Base-by-base conservation (phyloP, 2,888 invertebrate genomes). In the Polydrusus tereticollis region DNA sequence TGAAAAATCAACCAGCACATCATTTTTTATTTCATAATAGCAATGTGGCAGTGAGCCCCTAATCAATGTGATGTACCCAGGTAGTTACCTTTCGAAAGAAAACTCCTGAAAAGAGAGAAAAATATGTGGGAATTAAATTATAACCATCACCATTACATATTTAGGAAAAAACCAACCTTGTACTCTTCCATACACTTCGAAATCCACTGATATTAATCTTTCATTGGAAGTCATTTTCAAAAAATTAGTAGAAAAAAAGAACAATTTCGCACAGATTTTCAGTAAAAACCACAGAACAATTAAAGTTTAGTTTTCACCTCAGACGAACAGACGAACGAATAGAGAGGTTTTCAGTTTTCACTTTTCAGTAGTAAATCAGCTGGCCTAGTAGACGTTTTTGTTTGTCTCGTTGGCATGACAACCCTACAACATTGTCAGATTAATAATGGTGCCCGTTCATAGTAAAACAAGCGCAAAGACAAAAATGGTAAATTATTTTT, bases 171-270 rank as follows among this genome's bases (percentile, higher is more conserved):
- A 21, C 50, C 59, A 87, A 77, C 90, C 89, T 86, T 90, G 90
- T 0, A 90, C 90, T 74, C 84, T 82, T 45, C 90, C 90, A 79
- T 85, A 90, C 36, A 90, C 87, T 84, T 90, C 90, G 79, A 90
- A 90, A 82, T 90, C 89, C 1, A 85, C 80, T 0, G 83, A 77
- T 38, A 82, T 16, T 50, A 83, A 55, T 73, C 79, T 81, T 59
- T 78, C 74, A 6, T 60, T 55, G 20, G 76, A 71, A 67, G 68
- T 73, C 77, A 78, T 78, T 52, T 26, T 58, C 14, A 8, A 57
- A 33, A 16, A 20, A 16, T 33, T 26, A 21, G n/a, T 1, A 12
- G 33, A 18, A 60, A 1, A 45, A 62, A 23, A 18, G n/a, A n/a
- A n/a, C n/a, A n/a, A n/a, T n/a, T n/a, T n/a, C n/a, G n/a, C n/a